Conservation (phyloP, 2,888 invertebrate genomes). For the Yponomeuta plumbellus region DNA sequence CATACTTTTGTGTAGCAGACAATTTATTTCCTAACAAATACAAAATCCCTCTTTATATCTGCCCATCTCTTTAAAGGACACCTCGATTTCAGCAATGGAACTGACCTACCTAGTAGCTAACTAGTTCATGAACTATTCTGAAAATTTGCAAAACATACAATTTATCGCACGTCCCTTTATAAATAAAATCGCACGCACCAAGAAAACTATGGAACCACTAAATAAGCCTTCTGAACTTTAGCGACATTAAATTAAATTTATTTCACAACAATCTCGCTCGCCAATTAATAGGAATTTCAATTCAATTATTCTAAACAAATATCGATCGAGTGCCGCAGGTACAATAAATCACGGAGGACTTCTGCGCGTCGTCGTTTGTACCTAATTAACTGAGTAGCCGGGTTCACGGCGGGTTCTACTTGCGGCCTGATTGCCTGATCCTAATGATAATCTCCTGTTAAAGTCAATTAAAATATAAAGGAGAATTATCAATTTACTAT, state of each 20-base stretch:
- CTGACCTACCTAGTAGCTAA: no score
- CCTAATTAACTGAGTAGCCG: constrained; percentile 25
- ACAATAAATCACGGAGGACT: constrained; percentile 17
- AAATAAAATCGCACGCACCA: not conserved
- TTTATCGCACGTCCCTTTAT: not conserved
- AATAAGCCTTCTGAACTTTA: not conserved
- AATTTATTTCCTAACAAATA: no score
- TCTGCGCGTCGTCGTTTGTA: constrained; percentile 23
- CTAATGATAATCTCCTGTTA: not conserved
- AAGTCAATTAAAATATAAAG: no score
- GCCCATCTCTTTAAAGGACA: no score
- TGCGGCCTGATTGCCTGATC: not conserved
- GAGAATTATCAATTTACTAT: no score
- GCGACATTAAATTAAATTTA: not conserved
- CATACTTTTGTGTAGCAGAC: no score
- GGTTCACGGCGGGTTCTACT: constrained; percentile 20
- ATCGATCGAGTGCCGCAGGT: not conserved
- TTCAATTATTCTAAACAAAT: constrained; percentile 2
- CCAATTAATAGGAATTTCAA: constrained; percentile 3
- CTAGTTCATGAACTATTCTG: no score
- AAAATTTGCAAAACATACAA: not conserved
- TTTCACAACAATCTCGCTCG: not conserved
- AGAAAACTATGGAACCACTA: not conserved
- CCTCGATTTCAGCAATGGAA: no score
- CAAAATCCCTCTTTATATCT: no score